Evolutionary conservation across 2,888 invertebrate species (phyloP), one percentile per base, ranked within the genome.

Genomic region (Carpatolechia fugitivella): DNA sequence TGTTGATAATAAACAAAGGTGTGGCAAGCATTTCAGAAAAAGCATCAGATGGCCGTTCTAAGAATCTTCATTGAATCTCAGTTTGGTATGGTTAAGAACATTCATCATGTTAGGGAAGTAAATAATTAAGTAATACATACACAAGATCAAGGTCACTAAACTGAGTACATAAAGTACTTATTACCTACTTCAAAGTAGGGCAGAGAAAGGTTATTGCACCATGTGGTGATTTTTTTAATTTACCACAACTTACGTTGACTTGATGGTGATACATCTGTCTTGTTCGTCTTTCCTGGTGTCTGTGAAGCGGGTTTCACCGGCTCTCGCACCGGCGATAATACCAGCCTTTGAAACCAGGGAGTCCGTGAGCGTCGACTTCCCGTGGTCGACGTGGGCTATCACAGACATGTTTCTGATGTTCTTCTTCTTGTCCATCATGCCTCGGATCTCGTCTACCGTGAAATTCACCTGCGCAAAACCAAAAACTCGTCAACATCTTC

Each of bases 371-470:
- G 99, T 99, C 68, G 99, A 99, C 92, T 99, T 99, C 82, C 99
- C 99, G 90, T 99, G 99, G 92, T 99, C 99, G 69, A 99, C 99
- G 92, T 99, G 99, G 76, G 99, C 99, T 86, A 99, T 99, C 91
- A 99, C 99, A 83, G 99, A 99, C 99, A 99, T 99, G 92, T 99
- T 99, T 86, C 99, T 95, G 93, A 99, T 99, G 89, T 99, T 99
- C 93, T 93, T 93, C 93, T 99, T 99, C 91, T 97, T 97, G 97
- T 99, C 99, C 99, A 99, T 99, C 95, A 99, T 97, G 86, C 81
- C 92, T 92, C 99, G 97, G 93, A 99, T 99, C 93, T 99, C 98
- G 93, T 99, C 99, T 92, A 99, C 97, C 69, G 99, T 99, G 91
- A 99, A 99, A 95, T 99, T 99, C 95, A 99, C 99, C 99, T 99